Conservation (phyloP, 2,113 vertebrate species). For the Lepus americanus region DNA sequence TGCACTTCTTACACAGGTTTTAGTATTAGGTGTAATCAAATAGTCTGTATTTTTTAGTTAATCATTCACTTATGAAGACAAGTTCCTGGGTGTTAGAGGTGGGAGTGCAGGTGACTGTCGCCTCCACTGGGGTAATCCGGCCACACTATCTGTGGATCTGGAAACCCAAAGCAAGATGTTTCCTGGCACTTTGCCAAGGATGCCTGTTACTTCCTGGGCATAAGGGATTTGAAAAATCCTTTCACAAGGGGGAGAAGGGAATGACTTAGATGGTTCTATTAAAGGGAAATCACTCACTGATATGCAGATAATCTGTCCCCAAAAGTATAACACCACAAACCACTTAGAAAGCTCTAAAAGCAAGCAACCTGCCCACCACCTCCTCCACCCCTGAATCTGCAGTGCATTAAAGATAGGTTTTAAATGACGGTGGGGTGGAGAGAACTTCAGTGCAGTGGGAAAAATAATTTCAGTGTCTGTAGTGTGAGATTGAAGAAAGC, state of each 20-base stretch:
- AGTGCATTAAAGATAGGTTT: neutral
- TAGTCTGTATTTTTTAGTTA: slow-evolving; percentile 6
- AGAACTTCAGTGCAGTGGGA: neutral
- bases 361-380: neutral
- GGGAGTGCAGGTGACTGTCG: neutral
- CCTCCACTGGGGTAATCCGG: neutral
- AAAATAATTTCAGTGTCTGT: neutral
- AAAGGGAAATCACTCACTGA: neutral
- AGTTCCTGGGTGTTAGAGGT: neutral
- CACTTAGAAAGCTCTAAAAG: neutral
- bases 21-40: slow-evolving; percentile 29
- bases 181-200: neutral
- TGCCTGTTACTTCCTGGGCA: neutral
- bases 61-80: neutral
- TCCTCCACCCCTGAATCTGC: neutral
- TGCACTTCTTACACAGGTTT: slow-evolving; percentile 1
- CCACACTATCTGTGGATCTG: neutral
- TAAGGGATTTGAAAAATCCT: slow-evolving; percentile 6
- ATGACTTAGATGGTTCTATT: neutral
- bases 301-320: neutral
- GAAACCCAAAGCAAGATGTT: neutral
- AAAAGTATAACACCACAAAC: neutral
- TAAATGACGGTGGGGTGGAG: neutral
- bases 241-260: neutral
- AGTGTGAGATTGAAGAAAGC: neutral